Conservation (phyloP, 2,797 vertebrate species). For the Zonotrichia albicollis region DNA sequence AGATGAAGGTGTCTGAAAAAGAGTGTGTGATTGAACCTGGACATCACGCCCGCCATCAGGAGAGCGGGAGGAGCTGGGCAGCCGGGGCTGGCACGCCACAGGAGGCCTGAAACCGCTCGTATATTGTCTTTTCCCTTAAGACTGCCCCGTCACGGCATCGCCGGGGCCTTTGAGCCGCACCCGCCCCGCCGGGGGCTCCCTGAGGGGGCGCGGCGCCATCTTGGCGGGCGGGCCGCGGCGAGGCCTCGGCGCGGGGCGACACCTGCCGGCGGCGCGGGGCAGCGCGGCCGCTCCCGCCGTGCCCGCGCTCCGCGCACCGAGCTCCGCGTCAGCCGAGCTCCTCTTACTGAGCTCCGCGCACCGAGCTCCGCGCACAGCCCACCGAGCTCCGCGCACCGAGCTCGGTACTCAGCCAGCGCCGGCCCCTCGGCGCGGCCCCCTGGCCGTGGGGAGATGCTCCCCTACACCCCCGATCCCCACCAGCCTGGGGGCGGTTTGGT, state of each 20-base stretch:
- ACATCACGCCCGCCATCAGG: too few relatives aligned
- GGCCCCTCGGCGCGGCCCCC: not conserved
- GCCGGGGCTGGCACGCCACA: not conserved
- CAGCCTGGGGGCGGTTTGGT: not conserved
- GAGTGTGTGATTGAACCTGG: not conserved
- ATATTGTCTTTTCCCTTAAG: not conserved
- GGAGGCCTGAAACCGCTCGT: not conserved
- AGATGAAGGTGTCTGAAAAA: not conserved
- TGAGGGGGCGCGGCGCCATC: not conserved
- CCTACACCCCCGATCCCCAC: not conserved
- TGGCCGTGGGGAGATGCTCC: not conserved
- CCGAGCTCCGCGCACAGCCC: too few relatives aligned
- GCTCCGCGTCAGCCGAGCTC: too few relatives aligned
- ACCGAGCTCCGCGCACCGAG: not conserved
- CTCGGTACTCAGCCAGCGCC: not conserved
- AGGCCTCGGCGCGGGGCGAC: not conserved
- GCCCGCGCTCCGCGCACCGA: too few relatives aligned
- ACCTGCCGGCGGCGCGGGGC: not conserved
- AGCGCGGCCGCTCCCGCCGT: not conserved
- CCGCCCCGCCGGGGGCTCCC: not conserved
- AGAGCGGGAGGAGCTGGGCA: not conserved
- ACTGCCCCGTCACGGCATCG: rapidly evolving
- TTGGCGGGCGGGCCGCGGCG: not conserved
- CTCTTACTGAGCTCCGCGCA: too few relatives aligned
- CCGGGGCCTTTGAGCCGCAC: not conserved